Evolutionary conservation across 1,140 invertebrate genomes (phyloP).

Genomic region (Penaeus chinensis): DNA sequence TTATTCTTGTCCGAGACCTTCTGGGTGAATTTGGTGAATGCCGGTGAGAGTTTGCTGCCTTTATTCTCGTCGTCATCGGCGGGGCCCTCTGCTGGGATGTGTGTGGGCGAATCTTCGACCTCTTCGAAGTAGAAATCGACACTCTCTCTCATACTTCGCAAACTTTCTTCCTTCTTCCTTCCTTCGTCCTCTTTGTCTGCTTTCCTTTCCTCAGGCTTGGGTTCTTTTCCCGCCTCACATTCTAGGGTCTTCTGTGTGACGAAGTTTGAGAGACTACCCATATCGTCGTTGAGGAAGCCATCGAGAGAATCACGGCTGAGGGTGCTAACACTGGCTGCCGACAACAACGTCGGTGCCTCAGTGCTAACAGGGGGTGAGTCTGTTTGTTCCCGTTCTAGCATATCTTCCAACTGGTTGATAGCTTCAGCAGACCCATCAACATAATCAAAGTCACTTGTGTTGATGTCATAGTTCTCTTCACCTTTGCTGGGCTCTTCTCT

Average conservation of each 20-base stretch:
- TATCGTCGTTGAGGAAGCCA: conserved; percentile 30
- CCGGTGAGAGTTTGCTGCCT: neutral
- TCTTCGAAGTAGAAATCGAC: conserved; percentile 45
- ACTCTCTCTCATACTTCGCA: conserved; percentile 4
- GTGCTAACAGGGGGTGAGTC: neutral
- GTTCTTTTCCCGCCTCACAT: neutral
- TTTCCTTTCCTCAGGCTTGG: neutral
- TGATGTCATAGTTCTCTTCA: neutral
- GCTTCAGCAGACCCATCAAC: neutral
- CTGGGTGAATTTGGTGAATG: conserved; percentile 35
- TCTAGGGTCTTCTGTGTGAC: conserved; percentile 27
- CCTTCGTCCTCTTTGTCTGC: neutral
- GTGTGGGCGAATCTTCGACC: neutral
- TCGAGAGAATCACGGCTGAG: conserved; percentile 46
- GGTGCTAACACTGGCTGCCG: conserved; percentile 22
- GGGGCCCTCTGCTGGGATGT: neutral
- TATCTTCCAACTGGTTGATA: neutral
- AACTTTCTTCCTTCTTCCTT: neutral
- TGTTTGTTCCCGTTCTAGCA: neutral
- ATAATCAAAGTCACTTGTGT: neutral
- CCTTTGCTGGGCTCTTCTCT: neutral
- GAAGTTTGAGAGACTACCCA: conserved; percentile 45
- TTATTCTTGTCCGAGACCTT: conserved; percentile 54
- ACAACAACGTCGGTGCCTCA: too few species aligned
- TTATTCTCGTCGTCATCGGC: conserved; percentile 7